These are phyloP conservation scores for Microchirus variegatus DNA, from an alignment of 2,797 vertebrate genomes.

Conservation along the genomic window DNA sequence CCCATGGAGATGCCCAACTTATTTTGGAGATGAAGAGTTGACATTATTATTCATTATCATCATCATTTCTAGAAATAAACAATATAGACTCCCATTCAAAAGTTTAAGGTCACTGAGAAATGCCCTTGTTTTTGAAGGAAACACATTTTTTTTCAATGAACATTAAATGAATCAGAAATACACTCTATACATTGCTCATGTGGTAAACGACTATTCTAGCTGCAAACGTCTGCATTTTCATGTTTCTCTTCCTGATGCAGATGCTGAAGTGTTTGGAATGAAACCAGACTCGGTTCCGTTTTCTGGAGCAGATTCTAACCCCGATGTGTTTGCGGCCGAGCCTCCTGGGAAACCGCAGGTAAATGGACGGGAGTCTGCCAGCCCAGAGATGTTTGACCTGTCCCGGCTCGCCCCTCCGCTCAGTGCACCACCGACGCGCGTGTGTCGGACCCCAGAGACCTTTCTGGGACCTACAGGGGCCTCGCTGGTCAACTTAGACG, in stretches of 20 bases:
- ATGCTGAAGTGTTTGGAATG: constrained; percentile 58
- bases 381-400: constrained; percentile 85
- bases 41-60: too few species aligned
- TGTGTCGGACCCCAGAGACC: constrained; percentile 88
- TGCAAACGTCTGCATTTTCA: too few species aligned
- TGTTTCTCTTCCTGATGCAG: constrained; percentile 34
- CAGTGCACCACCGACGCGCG: constrained; percentile 65
- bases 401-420: constrained; percentile 81
- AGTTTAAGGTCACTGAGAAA: too few species aligned
- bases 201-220: too few species aligned
- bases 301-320: constrained; percentile 61
- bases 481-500: constrained; percentile 92
- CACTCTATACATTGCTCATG: too few species aligned
- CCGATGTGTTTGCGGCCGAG: constrained; percentile 80
- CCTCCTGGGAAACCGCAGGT: constrained; percentile 74
- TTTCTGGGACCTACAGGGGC: constrained; percentile 92
- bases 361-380: constrained; percentile 82
- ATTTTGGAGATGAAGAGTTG: too few species aligned
- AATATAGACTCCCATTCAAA: too few species aligned
- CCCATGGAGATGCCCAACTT: too few species aligned
- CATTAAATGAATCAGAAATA: too few species aligned
- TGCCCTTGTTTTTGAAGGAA: too few species aligned
- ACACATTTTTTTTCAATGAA: too few species aligned
- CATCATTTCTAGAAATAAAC: too few species aligned
- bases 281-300: constrained; percentile 54